phyloP scores from a whole-genome alignment of 2,888 invertebrate species.

The Xanthorhoe spadicearia region DNA sequence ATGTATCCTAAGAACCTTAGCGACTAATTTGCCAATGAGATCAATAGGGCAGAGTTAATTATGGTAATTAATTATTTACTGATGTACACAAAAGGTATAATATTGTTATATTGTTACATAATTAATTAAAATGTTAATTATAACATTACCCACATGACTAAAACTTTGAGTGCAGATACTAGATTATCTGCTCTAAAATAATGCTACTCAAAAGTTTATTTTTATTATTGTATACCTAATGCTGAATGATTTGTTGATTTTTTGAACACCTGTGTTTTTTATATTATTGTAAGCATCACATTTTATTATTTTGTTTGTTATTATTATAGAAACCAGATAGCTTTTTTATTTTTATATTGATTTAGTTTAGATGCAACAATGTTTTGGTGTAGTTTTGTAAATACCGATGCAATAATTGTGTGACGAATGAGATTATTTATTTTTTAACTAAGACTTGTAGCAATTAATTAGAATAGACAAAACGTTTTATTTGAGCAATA shows the following conservation, averaged over 20 bases:
- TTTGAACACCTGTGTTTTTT: background rate
- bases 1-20: too few species aligned
- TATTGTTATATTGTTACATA: slow-evolving; percentile 2
- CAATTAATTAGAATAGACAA: background rate
- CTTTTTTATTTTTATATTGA: slow-evolving; percentile 16
- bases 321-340: background rate
- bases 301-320: background rate
- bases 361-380: slow-evolving; percentile 11
- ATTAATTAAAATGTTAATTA: background rate
- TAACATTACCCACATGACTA: background rate
- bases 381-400: slow-evolving; percentile 25
- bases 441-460: slow-evolving; percentile 30
- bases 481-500: slow-evolving; percentile 9
- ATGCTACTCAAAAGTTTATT: background rate
- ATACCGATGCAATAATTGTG: slow-evolving; percentile 37
- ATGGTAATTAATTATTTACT: background rate
- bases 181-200: background rate
- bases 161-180: slow-evolving; percentile 14
- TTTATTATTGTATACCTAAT: too few species aligned
- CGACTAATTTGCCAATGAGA: too few species aligned
- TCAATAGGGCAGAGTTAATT: too few species aligned
- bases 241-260: background rate
- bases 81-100: background rate
- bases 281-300: slow-evolving; percentile 4
- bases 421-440: slow-evolving; percentile 40